Evolutionary conservation across 2,888 invertebrate genomes (phyloP), one percentile per base, ranked within the genome.

Genomic region (Eumerus sabulonum): DNA sequence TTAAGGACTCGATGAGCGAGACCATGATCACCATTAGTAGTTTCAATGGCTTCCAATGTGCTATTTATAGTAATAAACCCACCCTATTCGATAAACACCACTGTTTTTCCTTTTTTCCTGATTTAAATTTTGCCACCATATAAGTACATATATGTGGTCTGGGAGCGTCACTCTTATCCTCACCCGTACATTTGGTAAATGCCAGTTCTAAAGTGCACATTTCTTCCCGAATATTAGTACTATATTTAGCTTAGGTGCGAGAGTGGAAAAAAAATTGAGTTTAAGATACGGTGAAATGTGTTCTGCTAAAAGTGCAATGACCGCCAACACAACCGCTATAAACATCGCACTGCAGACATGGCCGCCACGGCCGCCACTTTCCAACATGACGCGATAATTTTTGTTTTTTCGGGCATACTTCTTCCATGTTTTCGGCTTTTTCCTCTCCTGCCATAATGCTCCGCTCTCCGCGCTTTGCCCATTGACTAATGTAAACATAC

Each of bases 251-350:
- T 54, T 47, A 63, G 56, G 64, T 67, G 47, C 54, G 51, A 67
- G 48, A 27, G 27, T 27, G 72, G 60, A 76, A 51, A 56, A 66
- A 60, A 50, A 59, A 42, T 35, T 62, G 36, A 66, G 38, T 54
- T 13, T 44, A 42, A 51, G 50, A 57, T 36, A 64, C 63, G 62
- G 66, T 76, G 76, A 76, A 66, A 59, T 74, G 73, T 62, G 73
- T 63, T 67, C 67, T 63, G 77, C 73, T 54, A 79, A 73, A 79
- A 79, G 77, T 73, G 77, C 77, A 79, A 73, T 79, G 77, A 79
- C 77, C 77, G 77, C 77, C 67, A 77, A 67, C 73, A 57, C 73
- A 72, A 73, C 72, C 73, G 73, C 53, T 53, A 40, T 56, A 60
- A 76, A 71, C 66, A 71, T 70, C 53, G 60, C 73, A 71, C 12